Conservation (phyloP, 2,888 invertebrate species). For the Nemotelus nigrinus region DNA sequence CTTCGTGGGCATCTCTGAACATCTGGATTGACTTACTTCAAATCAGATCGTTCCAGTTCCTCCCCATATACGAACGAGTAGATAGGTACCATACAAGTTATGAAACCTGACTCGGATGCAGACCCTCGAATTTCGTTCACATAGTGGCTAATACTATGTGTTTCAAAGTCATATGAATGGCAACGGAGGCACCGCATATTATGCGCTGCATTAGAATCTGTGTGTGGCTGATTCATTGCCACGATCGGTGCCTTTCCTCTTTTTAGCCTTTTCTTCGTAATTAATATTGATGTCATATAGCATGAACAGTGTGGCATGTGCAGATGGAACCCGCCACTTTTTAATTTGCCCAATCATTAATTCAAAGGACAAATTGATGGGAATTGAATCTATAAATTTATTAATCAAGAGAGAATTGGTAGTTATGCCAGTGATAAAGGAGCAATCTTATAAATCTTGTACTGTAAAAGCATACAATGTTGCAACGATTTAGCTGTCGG, state of each 20-base stretch:
- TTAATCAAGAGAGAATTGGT: not conserved
- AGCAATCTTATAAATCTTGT: too few species aligned
- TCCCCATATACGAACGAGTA: not conserved
- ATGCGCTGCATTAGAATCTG: not conserved
- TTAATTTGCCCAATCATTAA: constrained; percentile 10
- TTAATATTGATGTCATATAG: not conserved
- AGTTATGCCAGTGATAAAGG: not conserved
- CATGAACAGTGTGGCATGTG: not conserved
- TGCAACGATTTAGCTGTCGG: too few species aligned
- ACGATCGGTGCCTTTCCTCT: constrained; percentile 1
- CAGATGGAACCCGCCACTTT: not conserved
- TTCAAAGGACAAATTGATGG: constrained; percentile 3
- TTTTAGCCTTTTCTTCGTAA: not conserved
- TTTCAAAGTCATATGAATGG: constrained; percentile 42
- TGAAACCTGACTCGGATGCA: constrained; percentile 10
- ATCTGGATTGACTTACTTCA: not conserved
- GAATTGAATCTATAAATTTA: constrained; percentile 15
- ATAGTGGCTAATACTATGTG: constrained; percentile 3
- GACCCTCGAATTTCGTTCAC: not conserved
- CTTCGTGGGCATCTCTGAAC: not conserved
- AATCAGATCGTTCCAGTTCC: not conserved
- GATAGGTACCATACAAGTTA: not conserved
- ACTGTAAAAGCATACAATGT: too few species aligned
- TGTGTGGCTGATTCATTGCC: not conserved
- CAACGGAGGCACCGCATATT: constrained; percentile 7